phyloP scores from a whole-genome alignment of 2,888 invertebrate species.

The Apamea monoglypha region DNA sequence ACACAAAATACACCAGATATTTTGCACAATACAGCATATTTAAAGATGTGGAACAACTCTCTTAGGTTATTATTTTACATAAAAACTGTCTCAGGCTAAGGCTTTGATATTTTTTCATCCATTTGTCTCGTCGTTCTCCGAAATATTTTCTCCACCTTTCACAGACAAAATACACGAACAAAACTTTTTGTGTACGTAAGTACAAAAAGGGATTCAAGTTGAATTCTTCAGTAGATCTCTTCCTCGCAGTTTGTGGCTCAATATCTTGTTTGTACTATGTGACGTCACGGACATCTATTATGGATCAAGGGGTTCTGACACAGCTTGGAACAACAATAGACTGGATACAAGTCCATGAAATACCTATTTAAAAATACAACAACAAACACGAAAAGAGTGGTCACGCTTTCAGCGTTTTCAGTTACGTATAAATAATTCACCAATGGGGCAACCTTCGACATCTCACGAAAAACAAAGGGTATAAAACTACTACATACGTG shows the following conservation, averaged over 20 bases:
- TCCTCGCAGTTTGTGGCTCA: background rate
- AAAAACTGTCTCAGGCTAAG: background rate
- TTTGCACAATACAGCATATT: no score
- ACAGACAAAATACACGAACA: background rate
- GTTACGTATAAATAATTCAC: background rate
- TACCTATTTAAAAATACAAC: background rate
- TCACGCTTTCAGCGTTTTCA: background rate
- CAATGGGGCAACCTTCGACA: background rate
- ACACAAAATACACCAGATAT: no score
- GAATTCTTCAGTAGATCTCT: background rate
- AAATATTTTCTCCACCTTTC: background rate
- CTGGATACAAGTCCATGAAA: background rate
- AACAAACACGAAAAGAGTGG: background rate
- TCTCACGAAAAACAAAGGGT: background rate
- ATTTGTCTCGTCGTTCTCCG: background rate
- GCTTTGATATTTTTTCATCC: background rate
- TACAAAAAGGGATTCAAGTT: slow-evolving; percentile 1
- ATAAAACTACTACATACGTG: background rate
- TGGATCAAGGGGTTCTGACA: background rate
- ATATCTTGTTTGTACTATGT: background rate
- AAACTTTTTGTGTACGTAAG: background rate
- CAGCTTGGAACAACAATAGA: background rate
- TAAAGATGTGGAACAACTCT: no score
- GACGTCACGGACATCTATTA: background rate
- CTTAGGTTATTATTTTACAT: background rate